Percentiles rank a stretch among this genome's conserved stretches.
Conservation (phyloP, 2,888 invertebrate genomes). For the Andrena praecox region DNA sequence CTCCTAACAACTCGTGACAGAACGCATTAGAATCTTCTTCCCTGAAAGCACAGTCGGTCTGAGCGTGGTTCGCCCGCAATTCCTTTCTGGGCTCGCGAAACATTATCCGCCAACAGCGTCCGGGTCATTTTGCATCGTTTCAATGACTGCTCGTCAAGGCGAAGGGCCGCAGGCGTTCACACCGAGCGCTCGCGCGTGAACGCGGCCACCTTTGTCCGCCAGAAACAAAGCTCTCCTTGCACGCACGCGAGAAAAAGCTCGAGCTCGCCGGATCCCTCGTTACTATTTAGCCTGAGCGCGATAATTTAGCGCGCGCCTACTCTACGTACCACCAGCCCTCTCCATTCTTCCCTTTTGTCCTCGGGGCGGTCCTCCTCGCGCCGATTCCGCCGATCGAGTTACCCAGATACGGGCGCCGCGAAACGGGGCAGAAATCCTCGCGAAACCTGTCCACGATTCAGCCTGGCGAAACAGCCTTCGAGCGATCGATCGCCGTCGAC, state of each 20-base stretch:
- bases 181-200: constrained; percentile 39
- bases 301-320: constrained; percentile 54
- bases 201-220: constrained; percentile 55
- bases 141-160: constrained; percentile 59
- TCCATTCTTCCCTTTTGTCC: constrained; percentile 29
- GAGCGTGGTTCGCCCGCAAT: neutral
- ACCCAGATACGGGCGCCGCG: constrained; percentile 49
- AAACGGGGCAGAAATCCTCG: constrained; percentile 30
- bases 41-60: neutral
- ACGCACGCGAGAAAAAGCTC: constrained; percentile 38
- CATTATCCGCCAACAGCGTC: constrained; percentile 51
- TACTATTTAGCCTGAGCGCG: constrained; percentile 62
- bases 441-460: constrained; percentile 55
- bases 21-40: neutral
- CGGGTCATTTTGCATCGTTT: constrained; percentile 55
- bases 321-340: constrained; percentile 3
- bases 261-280: constrained; percentile 55
- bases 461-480: neutral
- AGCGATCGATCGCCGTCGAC: constrained; percentile 29
- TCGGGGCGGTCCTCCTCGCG: constrained; percentile 4
- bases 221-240: constrained; percentile 58
- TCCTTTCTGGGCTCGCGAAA: constrained; percentile 22
- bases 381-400: constrained; percentile 60
- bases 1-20: neutral
- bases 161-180: constrained; percentile 53